Conservation (phyloP, 2,797 vertebrate genomes). For the Neosalanx taihuensis region DNA sequence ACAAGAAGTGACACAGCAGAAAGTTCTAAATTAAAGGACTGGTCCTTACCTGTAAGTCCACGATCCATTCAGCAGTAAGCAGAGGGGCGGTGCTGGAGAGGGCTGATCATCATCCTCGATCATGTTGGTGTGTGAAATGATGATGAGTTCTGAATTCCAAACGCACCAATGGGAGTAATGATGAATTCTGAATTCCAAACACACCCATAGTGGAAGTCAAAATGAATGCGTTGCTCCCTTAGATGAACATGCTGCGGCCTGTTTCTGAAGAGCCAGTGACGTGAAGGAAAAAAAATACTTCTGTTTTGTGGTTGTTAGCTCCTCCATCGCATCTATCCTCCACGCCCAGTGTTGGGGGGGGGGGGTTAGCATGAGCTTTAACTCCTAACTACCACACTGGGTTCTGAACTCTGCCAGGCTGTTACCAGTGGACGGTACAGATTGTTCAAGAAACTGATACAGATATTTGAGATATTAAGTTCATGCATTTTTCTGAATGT, state of each 20-base stretch:
- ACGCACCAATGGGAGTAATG: neutral
- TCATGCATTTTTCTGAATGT: neutral
- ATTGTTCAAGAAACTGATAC: neutral
- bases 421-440: neutral
- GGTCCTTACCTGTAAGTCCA: neutral
- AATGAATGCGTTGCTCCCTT: too few relatives aligned
- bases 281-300: too few relatives aligned
- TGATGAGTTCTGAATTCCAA: neutral
- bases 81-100: neutral
- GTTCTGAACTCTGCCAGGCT: neutral
- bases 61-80: neutral
- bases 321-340: too few relatives aligned
- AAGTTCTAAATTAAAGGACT: neutral
- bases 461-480: neutral
- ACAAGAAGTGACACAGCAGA: slow-evolving; percentile 12
- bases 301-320: neutral
- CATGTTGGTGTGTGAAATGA: neutral
- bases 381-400: neutral
- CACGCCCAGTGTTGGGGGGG: neutral
- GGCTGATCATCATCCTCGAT: neutral
- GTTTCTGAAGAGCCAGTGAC: too few relatives aligned
- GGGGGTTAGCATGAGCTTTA: neutral
- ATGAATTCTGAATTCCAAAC: neutral
- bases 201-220: neutral
- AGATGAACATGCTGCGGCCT: too few relatives aligned